Conservation (phyloP, 2,113 vertebrate genomes). For the Oxyura jamaicensis region DNA sequence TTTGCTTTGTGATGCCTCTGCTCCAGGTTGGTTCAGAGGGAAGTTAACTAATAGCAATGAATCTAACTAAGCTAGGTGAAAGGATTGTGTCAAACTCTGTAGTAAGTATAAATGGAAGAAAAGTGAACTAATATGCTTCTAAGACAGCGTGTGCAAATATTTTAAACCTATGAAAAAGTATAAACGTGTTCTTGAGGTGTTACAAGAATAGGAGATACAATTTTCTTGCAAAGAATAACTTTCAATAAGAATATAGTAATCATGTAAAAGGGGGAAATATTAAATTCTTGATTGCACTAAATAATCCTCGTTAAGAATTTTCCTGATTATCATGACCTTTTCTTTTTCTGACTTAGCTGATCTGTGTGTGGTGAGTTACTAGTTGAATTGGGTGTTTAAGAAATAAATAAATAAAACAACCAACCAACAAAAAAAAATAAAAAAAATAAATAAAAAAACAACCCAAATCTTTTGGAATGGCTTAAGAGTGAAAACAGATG, state of each 20-base stretch:
- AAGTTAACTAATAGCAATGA: background rate
- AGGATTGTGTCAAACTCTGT: background rate
- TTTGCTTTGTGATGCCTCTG: background rate
- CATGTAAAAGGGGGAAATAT: background rate
- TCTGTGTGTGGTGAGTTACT: background rate
- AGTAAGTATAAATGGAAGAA: background rate
- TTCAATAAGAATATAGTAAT: background rate
- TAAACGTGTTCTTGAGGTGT: background rate
- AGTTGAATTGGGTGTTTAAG: background rate
- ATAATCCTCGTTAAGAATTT: background rate
- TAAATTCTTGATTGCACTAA: slow-evolving; percentile 23
- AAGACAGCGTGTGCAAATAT: background rate
- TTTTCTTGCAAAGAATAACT: background rate
- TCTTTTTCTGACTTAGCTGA: slow-evolving; percentile 4
- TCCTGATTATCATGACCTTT: slow-evolving; percentile 42
- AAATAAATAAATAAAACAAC: too few species aligned
- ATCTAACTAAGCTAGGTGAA: background rate
- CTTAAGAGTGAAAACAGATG: background rate
- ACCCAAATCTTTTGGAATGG: background rate
- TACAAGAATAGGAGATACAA: background rate
- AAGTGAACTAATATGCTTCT: background rate
- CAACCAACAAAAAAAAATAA: background rate
- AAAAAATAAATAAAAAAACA: too few species aligned
- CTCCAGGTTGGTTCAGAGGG: background rate
- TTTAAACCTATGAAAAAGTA: background rate